These are phyloP conservation scores for Heliconius sara DNA, from an alignment of 2,888 invertebrate genomes.

Conservation along the genomic window DNA sequence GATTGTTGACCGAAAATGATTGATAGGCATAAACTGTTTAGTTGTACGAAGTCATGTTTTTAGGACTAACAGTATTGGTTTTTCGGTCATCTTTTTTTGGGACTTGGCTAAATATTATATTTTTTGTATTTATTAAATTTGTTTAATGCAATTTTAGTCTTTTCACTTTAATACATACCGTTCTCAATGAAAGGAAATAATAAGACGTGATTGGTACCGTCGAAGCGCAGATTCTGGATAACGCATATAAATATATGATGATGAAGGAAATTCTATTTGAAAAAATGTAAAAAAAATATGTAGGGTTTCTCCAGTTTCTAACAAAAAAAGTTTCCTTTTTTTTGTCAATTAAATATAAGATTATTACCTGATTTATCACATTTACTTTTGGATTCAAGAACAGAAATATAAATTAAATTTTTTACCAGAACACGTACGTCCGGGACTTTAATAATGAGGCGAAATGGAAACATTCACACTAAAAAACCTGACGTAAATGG, in stretches of 20 bases:
- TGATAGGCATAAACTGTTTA: slow-evolving; percentile 37
- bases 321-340: no score
- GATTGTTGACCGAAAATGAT: slow-evolving; percentile 46
- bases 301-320: not conserved
- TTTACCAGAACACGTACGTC: slow-evolving; percentile 5
- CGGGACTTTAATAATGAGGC: not conserved
- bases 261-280: no score
- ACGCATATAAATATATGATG: no score
- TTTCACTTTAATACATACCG: not conserved
- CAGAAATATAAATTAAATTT: not conserved
- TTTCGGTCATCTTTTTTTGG: slow-evolving; percentile 15
- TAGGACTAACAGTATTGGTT: slow-evolving; percentile 6
- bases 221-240: no score
- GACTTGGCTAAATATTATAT: not conserved
- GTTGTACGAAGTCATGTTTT: slow-evolving; percentile 19
- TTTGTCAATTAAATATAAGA: no score
- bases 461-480: not conserved
- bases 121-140: not conserved
- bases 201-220: not conserved
- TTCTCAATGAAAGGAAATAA: not conserved
- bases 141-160: not conserved
- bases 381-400: not conserved
- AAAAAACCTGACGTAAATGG: slow-evolving; percentile 9
- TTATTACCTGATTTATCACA: not conserved
- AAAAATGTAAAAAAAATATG: no score